phyloP scores from a whole-genome alignment of 2,113 vertebrate species.

The Pseudorectes ferrugineus region DNA sequence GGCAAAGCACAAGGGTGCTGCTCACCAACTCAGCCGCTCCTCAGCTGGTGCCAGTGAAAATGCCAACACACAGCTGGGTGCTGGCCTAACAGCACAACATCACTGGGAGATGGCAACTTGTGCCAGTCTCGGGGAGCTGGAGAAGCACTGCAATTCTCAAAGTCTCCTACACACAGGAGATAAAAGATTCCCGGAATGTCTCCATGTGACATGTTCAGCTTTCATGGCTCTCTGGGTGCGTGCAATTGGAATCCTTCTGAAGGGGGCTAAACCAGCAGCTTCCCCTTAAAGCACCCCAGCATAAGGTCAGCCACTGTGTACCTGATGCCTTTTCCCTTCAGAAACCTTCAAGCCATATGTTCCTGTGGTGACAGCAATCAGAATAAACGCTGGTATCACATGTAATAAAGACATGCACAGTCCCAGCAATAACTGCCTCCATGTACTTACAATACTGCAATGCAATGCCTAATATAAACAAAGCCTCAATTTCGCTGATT shows the following conservation, averaged over 20 bases:
- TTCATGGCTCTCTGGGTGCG: neutral
- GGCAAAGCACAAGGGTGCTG: neutral
- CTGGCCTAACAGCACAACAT: neutral
- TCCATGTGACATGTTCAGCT: neutral
- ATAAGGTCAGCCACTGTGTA: neutral
- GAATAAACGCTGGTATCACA: neutral
- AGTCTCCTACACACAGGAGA: neutral
- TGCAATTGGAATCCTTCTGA: neutral
- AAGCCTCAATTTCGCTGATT: neutral
- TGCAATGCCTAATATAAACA: neutral
- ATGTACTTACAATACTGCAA: neutral
- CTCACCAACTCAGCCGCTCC: rapidly evolving
- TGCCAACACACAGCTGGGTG: too few relatives aligned
- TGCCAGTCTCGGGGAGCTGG: too few relatives aligned
- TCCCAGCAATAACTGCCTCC: neutral
- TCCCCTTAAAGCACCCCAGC: neutral
- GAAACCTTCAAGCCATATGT: neutral
- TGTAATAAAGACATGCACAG: rapidly evolving
- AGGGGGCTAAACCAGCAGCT: neutral
- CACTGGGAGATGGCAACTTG: neutral
- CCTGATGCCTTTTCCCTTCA: neutral
- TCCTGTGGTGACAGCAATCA: neutral
- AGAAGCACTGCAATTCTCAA: neutral
- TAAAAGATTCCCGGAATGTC: rapidly evolving
- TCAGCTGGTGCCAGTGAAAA: neutral